These are phyloP conservation scores for Manis pentadactyla DNA, from an alignment of 2,797 vertebrate genomes.

Conservation along the genomic window DNA sequence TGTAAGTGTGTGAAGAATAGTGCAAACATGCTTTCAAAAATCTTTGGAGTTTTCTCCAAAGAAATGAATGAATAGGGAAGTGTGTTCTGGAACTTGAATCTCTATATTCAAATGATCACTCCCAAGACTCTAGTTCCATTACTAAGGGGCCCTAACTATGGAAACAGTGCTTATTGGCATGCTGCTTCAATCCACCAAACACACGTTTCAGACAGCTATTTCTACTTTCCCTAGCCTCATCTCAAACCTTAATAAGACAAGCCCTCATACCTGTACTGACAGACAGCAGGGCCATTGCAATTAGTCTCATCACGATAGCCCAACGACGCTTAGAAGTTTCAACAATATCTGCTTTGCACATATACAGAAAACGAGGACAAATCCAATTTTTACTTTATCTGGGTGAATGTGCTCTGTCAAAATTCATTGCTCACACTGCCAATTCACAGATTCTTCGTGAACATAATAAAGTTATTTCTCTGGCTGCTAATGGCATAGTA, in stretches of 20 bases:
- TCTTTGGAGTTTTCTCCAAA: neutral
- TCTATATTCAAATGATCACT: neutral
- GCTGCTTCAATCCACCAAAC: neutral
- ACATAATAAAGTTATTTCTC: neutral
- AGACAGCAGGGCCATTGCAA: neutral
- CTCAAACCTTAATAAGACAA: neutral
- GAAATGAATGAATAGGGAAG: neutral
- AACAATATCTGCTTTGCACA: neutral
- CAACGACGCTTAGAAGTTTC: neutral
- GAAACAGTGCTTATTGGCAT: neutral
- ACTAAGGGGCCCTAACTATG: neutral
- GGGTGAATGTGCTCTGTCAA: neutral
- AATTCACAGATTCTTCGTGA: neutral
- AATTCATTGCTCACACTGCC: neutral
- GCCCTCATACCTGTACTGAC: neutral
- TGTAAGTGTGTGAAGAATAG: neutral
- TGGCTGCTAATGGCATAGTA: neutral
- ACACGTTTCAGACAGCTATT: neutral
- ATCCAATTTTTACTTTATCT: neutral
- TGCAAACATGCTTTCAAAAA: neutral
- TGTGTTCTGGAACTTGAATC: no score
- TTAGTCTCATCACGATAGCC: neutral
- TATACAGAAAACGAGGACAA: neutral
- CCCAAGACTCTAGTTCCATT: neutral
- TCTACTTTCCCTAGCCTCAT: neutral